phyloP scores from a whole-genome alignment of 2,888 invertebrate species.

The Plagodis pulveraria region DNA sequence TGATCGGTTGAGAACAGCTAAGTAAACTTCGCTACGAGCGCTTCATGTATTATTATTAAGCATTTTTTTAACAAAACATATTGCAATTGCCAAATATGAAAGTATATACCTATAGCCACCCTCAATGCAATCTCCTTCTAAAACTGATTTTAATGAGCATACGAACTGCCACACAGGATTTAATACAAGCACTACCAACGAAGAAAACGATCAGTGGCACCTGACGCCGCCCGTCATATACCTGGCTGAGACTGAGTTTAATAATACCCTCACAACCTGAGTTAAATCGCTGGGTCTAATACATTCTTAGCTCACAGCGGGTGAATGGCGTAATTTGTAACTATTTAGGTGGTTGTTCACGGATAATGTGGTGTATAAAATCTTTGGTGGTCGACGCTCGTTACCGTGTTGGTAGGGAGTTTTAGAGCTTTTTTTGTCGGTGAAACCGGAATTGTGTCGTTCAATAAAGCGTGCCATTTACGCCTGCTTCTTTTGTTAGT shows the following conservation, averaged over 20 bases:
- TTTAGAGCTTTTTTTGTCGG: constrained; percentile 9
- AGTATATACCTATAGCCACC: no score
- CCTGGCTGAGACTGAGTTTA: constrained; percentile 18
- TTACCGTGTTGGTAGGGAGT: constrained; percentile 6
- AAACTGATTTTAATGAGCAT: no score
- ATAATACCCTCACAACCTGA: constrained; percentile 33
- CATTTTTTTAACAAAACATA: no score
- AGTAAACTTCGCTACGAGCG: no score
- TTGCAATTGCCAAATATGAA: no score
- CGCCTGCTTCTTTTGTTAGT: constrained; percentile 1
- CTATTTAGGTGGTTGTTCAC: constrained; percentile 31
- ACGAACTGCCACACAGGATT: constrained; percentile 2
- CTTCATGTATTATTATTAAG: no score
- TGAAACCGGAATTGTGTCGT: constrained; percentile 15
- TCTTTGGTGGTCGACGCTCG: constrained; percentile 20
- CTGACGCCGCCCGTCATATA: constrained; percentile 20
- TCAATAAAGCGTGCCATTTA: constrained; percentile 1
- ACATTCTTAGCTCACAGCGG: constrained; percentile 31
- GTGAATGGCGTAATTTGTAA: constrained; percentile 32
- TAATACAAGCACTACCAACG: constrained; percentile 20
- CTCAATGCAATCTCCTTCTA: no score
- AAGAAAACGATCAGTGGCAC: constrained; percentile 30
- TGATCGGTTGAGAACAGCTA: no score
- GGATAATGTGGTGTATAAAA: constrained; percentile 35
- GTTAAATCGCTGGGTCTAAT: constrained; percentile 31